These are phyloP conservation scores for Lamellibrachia luymesi DNA, from an alignment of 1,140 invertebrate genomes.

Conservation along the genomic window DNA sequence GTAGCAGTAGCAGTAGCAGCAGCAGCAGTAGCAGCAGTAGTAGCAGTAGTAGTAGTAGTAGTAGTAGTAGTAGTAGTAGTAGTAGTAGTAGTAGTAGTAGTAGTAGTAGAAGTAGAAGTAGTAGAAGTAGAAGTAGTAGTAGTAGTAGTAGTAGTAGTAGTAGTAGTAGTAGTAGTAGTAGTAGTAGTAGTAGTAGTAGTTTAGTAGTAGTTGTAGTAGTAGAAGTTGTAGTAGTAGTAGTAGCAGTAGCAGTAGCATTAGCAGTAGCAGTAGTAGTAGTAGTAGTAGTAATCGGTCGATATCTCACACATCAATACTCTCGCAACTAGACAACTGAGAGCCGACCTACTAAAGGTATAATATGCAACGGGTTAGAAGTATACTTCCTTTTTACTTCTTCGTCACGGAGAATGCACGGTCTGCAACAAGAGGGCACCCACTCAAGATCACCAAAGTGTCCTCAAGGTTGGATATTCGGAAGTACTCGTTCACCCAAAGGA, in stretches of 20 bases:
- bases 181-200: conserved; percentile 9
- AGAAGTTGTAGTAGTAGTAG: background rate
- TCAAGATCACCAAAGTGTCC: no score
- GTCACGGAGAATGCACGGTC: no score
- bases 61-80: background rate
- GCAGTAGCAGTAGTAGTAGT: background rate
- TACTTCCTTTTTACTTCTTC: no score
- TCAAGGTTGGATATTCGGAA: no score
- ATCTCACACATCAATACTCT: no score
- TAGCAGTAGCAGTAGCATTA: background rate
- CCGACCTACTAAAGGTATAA: no score
- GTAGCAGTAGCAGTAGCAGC: background rate
- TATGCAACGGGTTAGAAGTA: no score
- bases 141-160: conserved; percentile 7
- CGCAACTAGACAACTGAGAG: no score
- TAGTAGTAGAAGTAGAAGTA: background rate
- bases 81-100: conserved; percentile 15
- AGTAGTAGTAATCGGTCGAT: background rate
- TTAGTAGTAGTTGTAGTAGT: background rate
- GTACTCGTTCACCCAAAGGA: no score
- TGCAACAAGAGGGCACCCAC: no score
- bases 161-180: conserved; percentile 14
- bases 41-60: conserved; percentile 13
- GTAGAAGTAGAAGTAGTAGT: background rate
- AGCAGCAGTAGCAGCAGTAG: conserved; percentile 9